phyloP scores from a whole-genome alignment of 2,888 invertebrate genomes.

The Tribolium freemani region DNA sequence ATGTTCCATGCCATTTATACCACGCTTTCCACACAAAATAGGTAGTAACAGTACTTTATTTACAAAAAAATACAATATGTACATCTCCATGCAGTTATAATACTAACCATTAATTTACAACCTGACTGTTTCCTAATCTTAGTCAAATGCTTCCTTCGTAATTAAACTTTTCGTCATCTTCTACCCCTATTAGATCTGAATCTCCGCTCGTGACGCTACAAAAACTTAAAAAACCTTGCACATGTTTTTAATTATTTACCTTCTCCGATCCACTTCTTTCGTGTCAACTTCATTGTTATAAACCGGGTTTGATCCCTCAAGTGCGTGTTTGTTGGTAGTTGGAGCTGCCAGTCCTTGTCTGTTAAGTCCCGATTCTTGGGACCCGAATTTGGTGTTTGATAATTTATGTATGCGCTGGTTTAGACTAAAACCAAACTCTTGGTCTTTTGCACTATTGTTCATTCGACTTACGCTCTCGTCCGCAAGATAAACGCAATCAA shows the following conservation, averaged over 20 bases:
- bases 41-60: too few relatives aligned
- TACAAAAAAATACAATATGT: too few relatives aligned
- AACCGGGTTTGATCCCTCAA: constrained; percentile 80
- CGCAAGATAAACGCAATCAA: constrained; percentile 72
- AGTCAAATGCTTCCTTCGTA: neutral
- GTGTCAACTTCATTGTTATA: constrained; percentile 72
- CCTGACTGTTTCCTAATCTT: too few relatives aligned
- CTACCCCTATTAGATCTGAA: constrained; percentile 78
- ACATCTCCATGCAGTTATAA: too few relatives aligned
- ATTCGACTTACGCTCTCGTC: constrained; percentile 71
- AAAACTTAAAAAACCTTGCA: neutral
- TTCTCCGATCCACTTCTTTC: constrained; percentile 71
- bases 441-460: neutral
- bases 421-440: constrained; percentile 66
- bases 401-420: constrained; percentile 75
- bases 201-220: constrained; percentile 73
- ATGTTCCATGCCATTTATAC: too few relatives aligned
- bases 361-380: constrained; percentile 74
- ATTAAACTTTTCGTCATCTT: constrained; percentile 68
- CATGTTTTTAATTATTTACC: constrained; percentile 63
- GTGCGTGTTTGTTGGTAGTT: constrained; percentile 79
- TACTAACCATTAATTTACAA: too few relatives aligned
- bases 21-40: too few relatives aligned
- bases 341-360: constrained; percentile 71
- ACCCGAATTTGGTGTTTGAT: constrained; percentile 76